phyloP scores from a whole-genome alignment of 2,797 vertebrate genomes.

The Argyrosomus regius region DNA sequence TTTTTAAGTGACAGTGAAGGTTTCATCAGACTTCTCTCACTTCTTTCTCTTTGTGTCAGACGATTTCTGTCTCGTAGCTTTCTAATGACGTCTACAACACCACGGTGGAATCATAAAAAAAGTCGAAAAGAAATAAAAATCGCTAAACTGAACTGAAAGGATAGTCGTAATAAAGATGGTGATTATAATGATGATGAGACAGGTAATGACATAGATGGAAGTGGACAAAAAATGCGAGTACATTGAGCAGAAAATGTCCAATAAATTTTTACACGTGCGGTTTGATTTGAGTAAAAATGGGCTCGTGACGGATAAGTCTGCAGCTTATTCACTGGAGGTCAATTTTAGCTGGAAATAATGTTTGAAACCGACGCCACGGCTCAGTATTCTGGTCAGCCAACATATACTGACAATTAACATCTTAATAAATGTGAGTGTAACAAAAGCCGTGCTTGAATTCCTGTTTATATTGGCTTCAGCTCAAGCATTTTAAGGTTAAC shows the following conservation, averaged over 20 bases:
- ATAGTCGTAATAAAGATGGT: conserved; percentile 35
- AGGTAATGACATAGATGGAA: conserved; percentile 16
- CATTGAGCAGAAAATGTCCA: conserved; percentile 29
- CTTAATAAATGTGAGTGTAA: neutral
- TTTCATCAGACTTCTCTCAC: conserved; percentile 7
- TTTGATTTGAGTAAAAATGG: conserved; percentile 45
- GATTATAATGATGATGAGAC: conserved; percentile 47
- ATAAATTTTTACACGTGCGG: conserved; percentile 26
- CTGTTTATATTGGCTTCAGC: conserved; percentile 68
- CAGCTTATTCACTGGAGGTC: conserved; percentile 34
- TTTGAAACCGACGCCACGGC: neutral
- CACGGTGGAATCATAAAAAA: conserved; percentile 35
- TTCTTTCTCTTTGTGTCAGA: conserved; percentile 16
- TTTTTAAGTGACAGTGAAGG: conserved; percentile 12
- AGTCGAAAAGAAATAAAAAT: conserved; percentile 26
- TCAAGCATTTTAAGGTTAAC: conserved; percentile 70
- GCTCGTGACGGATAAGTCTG: conserved; percentile 34
- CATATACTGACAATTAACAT: neutral
- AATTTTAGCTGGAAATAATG: conserved; percentile 23
- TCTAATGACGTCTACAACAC: conserved; percentile 47
- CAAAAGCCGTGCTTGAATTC: conserved; percentile 25
- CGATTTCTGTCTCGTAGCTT: conserved; percentile 11
- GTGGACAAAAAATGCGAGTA: neutral
- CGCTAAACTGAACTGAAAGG: conserved; percentile 29
- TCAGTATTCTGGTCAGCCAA: conserved; percentile 9